A percentile compares a stretch with the other conserved stretches of the same genome.
Evolutionary conservation across 2,888 invertebrate species (phyloP).

Genomic region (Bugula neritina): DNA sequence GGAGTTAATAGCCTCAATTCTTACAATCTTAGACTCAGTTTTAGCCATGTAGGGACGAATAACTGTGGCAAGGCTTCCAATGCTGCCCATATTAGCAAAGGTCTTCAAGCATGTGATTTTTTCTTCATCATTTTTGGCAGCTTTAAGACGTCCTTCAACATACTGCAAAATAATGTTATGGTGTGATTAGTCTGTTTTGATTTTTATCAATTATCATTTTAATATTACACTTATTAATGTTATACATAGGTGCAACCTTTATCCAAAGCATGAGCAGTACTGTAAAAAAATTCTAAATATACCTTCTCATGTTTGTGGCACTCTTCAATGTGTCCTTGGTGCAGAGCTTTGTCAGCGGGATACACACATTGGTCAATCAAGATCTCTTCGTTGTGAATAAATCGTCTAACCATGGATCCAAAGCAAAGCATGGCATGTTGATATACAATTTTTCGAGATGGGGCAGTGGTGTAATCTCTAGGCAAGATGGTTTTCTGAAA

Average conservation of each 20-base stretch:
- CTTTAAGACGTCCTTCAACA: slow-evolving; percentile 32
- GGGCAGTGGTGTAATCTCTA: too few species aligned
- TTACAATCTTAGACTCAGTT: slow-evolving; percentile 33
- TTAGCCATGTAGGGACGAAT: slow-evolving; percentile 36
- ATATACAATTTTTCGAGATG: too few species aligned
- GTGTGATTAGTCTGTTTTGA: too few species aligned
- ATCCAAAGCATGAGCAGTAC: too few species aligned
- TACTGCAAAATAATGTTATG: not conserved
- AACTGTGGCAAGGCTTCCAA: slow-evolving; percentile 38
- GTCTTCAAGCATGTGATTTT: slow-evolving; percentile 41
- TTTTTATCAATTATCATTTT: too few species aligned
- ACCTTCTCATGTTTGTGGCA: slow-evolving; percentile 12
- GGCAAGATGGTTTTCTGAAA: too few species aligned
- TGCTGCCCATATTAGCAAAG: slow-evolving; percentile 47
- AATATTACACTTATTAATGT: too few species aligned
- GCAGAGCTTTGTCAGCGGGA: not conserved
- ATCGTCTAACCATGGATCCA: slow-evolving; percentile 11
- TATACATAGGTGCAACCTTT: too few species aligned
- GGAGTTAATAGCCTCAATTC: slow-evolving; percentile 45
- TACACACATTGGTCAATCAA: not conserved
- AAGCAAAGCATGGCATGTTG: not conserved
- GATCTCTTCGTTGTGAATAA: slow-evolving; percentile 7
- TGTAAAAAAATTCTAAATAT: too few species aligned
- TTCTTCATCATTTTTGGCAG: slow-evolving; percentile 31
- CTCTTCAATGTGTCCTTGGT: not conserved